Base-by-base conservation (phyloP, 2,113 vertebrate genomes). In the Aphyosemion australe region DNA sequence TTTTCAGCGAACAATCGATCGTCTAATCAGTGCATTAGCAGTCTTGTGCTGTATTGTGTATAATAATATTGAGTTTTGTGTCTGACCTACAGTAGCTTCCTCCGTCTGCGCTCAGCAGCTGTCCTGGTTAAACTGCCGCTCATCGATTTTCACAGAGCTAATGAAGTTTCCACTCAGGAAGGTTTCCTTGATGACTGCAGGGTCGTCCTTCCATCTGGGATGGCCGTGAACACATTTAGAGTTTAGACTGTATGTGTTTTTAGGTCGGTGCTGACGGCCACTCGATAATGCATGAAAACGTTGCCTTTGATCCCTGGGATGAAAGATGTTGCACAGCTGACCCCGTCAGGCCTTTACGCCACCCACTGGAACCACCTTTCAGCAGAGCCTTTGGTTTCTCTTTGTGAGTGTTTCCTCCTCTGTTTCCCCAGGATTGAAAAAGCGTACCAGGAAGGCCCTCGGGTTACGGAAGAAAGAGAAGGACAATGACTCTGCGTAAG, bases 381-480 rank as follows among this genome's bases (percentile, higher is more conserved):
- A 51, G 56, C 64, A 18, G 18, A 34, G 41, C 39, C 59, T 72
- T 59, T 55, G 59, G 26, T 37, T 13, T 84, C 41, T 20, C 7
- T 61, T 55, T 13, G 0, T 32, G 20, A n/a, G 53, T 12, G 43
- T 80, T 65, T 79, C 86, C 13, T 64, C 2, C 68, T 65, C 11
- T 83, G 83, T 4, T 45, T 69, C 52, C 45, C n/a, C 84, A 99
- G 97, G 97, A 96, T 20, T 99, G 96, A 99, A 98, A 94, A 99
- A 99, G 90, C 97, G 97, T 79, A 98, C 97, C 92, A 95, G 97
- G 89, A 99, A 99, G 91, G 97, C 97, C 80, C 98, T 99, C 83
- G 97, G 97, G 69, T 98, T 99, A 96, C 95, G 97, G 87, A 99
- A 95, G 95, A 99, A 98, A 98, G 97, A 99, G 73, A 99, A 97